Base-by-base conservation (phyloP, 2,797 vertebrate species). In the Sebastes kiyomatsui region DNA sequence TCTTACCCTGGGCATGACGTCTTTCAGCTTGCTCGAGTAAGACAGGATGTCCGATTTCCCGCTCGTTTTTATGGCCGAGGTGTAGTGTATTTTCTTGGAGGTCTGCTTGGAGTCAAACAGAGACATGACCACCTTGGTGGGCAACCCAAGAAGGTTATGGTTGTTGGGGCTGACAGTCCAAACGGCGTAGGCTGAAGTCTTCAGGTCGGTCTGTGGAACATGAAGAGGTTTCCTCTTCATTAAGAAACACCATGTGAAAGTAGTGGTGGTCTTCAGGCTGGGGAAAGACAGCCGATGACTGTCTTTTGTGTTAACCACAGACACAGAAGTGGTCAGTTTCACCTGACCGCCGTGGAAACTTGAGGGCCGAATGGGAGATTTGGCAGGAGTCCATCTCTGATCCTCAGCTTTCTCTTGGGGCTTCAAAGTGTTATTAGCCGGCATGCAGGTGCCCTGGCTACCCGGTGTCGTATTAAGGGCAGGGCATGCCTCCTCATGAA, bases 191-290 rank as follows among this genome's bases (percentile, higher is more conserved):
- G 97, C 97, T 0, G 99, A 99, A 7, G 95, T 97, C 88, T 97
- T 99, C 87, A 97, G 96, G 93, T 98, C 97, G 0, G 88, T 96
- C 90, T 99, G 99, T 28, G 94, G 95, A 79, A 97, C 80, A 49
- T 98, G 98, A 28, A 98, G 85, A 0, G 97, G 95, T 88, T 97
- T 99, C 83, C 97, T 97, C 93, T 97, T 98, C 93, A 97, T 95
- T 55, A 99, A 91, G 54, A 97, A 99, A 96, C 99, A 99, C 99
- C 99, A 99, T 0, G 98, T 99, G 77, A 98, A 98, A 61, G 96
- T 98, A 0, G 99, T 99, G 28, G 97, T 90, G 0, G 98, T 99
- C 93, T 99, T 99, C 80, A 99, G 95, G 90, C 98, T 99, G 56
- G 98, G 97, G 83, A 99, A 99, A 4, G 97, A 96, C 61, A 96